These are phyloP conservation scores for Lysandra coridon DNA, from an alignment of 2,888 invertebrate genomes.

Conservation along the genomic window DNA sequence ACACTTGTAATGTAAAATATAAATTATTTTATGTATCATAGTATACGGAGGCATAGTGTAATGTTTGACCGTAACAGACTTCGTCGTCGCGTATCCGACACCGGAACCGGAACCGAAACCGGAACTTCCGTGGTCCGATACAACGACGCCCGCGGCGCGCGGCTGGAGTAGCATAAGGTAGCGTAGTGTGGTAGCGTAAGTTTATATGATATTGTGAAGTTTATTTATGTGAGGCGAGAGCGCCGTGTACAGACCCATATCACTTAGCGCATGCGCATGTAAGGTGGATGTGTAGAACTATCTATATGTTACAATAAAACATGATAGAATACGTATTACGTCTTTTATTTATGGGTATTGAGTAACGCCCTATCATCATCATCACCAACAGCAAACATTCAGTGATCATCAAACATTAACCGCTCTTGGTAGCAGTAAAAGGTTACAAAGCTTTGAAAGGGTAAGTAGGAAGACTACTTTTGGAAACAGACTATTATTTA, in stretches of 20 bases:
- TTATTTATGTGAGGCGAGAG: conserved; percentile 48
- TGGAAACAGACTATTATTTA: too few species aligned
- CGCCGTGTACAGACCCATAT: conserved; percentile 70
- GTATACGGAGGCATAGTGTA: not conserved
- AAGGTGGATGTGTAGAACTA: conserved; percentile 76
- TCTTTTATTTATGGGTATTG: conserved; percentile 50
- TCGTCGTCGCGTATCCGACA: not conserved
- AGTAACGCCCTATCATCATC: not conserved
- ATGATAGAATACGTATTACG: conserved; percentile 60
- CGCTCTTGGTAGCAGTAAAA: too few species aligned
- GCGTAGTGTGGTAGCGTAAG: conserved; percentile 41
- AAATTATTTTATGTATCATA: conserved; percentile 30
- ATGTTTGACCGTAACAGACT: conserved; percentile 6
- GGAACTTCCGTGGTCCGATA: not conserved
- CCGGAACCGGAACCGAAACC: conserved; percentile 1
- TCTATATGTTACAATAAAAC: conserved; percentile 78
- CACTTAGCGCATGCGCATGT: conserved; percentile 70
- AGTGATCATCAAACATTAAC: too few species aligned
- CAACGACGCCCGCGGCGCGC: conserved; percentile 32
- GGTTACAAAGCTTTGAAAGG: too few species aligned
- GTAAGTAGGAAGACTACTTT: too few species aligned
- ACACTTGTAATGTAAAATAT: conserved; percentile 27
- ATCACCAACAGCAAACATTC: not conserved
- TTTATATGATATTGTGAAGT: conserved; percentile 47
- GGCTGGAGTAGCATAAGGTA: conserved; percentile 37